Base-by-base conservation (phyloP, 2,888 invertebrate genomes). In the Agrochola lychnidis region DNA sequence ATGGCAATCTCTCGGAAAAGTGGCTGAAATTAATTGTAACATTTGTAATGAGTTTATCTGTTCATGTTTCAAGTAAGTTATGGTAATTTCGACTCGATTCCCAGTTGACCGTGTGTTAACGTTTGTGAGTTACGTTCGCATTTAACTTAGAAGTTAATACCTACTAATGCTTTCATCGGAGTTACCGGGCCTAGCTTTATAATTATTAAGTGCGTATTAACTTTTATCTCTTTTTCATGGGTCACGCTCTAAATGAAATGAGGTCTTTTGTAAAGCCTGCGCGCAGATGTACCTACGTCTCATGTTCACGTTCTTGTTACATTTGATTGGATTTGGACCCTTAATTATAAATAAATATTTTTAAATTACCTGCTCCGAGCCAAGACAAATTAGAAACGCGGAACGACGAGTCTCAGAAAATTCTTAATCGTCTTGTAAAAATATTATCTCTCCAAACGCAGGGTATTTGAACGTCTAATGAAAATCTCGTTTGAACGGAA, bases 401-500 rank as follows among this genome's bases (percentile, higher is more conserved):
- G 25, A 45, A 22, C 2, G 42, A 61, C 63, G 22, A 40, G 10
- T 70, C 62, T 70, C 40, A 25, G 72, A 61, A 81, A 67, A 89
- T 83, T 88, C 85, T 89, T 90, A 91, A 92, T 90, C 87, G 86
- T 83, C 76, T 78, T 89, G 89, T 90, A 89, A 91, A 92, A 93
- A 93, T 90, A 91, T 90, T 91, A 91, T 89, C 89, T 86, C 83
- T 79, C 82, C 79, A 76, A 87, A 89, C 84, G 89, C 85, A 88
- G 88, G 87, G 86, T 92, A 90, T 93, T 92, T 91, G 91, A 91
- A 90, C 90, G 88, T 91, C 90, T 94, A 94, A 94, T 94, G 93
- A 93, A 93, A 94, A 93, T 92, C 92, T 93, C 92, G 89, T 94
- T 93, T 92, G 90, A 91, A 89, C 92, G 91, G 92, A 91, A 91